These are phyloP conservation scores for Neoaliturus tenellus DNA, from an alignment of 2,888 invertebrate species.

Conservation along the genomic window DNA sequence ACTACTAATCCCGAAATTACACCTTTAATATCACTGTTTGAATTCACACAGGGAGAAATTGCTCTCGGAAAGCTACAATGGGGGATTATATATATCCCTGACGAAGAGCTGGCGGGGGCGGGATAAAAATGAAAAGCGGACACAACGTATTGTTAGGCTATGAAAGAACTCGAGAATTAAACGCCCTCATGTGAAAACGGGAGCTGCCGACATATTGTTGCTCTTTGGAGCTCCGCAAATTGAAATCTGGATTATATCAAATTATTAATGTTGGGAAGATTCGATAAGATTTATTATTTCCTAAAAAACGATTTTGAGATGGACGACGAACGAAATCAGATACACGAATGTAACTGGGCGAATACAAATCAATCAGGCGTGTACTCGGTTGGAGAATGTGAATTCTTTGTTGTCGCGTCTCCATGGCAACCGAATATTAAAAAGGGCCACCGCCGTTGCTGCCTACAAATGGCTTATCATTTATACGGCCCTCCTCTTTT, in stretches of 20 bases:
- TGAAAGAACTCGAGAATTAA: neutral
- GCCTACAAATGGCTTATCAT: neutral
- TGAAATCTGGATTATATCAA: too few relatives aligned
- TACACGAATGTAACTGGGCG: neutral
- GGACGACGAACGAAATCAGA: too few relatives aligned
- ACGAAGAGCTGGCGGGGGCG: too few relatives aligned
- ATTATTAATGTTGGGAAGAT: too few relatives aligned
- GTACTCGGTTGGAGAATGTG: neutral
- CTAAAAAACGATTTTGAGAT: too few relatives aligned
- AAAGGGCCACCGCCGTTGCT: neutral
- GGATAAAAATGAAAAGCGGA: neutral
- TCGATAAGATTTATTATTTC: too few relatives aligned
- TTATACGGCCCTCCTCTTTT: neutral
- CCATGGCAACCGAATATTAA: neutral
- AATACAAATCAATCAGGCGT: neutral
- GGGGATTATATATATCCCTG: too few relatives aligned
- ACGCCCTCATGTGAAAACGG: neutral
- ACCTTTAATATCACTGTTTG: too few relatives aligned
- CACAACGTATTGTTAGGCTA: neutral
- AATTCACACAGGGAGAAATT: too few relatives aligned
- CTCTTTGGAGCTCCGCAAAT: too few relatives aligned
- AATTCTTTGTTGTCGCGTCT: neutral
- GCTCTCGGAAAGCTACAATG: neutral
- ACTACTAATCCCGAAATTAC: too few relatives aligned
- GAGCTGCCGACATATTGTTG: too few relatives aligned